Evolutionary conservation across 2,888 invertebrate species (phyloP), one percentile per base, ranked within the genome.

Genomic region (Melinaea menophilus): DNA sequence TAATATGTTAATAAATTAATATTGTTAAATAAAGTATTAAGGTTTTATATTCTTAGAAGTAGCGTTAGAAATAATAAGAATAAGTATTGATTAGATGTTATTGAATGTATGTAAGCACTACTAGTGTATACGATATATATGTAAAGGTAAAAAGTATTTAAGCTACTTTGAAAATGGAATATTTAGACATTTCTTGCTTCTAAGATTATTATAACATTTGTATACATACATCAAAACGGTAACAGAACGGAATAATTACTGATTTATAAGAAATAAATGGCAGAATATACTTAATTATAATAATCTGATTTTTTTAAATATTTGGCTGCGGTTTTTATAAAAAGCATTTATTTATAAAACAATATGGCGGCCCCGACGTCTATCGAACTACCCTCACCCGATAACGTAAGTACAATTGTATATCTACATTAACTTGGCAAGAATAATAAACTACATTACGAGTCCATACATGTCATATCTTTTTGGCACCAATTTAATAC

Each of bases 401-500:
- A 22, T 11, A 51, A 22, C 13, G 34, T 59, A 62, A 60, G 55
- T 60, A 64, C 58, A 81, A 77, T 74, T 79, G 80, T 84, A 83
- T 79, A 82, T 73, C 65, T 74, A 74, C 67, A 68, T 70, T 71
- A 78, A 81, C 75, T 72, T 82, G 84, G 85, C 86, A 85, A 84
- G 84, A 85, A 63, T 77, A 55, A 41, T 35, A 41, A 54, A 45
- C 41, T 46, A 55, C 34, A 64, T 59, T 34, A 45, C 35, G 59
- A 59, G 34, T 45, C 56, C 34, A 56, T 57, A 58, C 45, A 33
- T 37, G 31, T 55, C 12, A 37, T 47, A 55, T 55, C 22, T 51
- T 51, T 51, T 51, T 51, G 31, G 51, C 51, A 51, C 51, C 7
- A 51, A 51, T 9, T 51, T 11, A 51, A 41, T 41, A 41, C 41